Evolutionary conservation across 2,797 vertebrate species (phyloP), one percentile per base, ranked within the genome.

Genomic region (Cirrhinus molitorella): DNA sequence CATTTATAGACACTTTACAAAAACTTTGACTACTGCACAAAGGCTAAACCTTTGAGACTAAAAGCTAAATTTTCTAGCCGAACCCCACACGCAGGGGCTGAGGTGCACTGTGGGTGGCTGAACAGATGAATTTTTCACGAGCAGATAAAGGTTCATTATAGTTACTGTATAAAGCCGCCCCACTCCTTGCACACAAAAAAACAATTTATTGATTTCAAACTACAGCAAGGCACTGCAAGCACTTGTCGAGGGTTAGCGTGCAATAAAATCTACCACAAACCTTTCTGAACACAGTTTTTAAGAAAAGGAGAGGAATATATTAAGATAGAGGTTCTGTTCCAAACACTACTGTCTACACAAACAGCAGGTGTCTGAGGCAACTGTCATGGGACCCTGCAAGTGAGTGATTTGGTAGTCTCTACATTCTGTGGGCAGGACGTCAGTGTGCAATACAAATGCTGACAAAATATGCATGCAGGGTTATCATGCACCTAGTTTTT

Each of bases 121-220:
- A 51, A 49, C 25, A 72, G 25, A 72, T 72, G 0, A 0, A 51
- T 73, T 73, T 73, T 49, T 31, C 70, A 31, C 17, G 4, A 72
- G 28, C 17, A 72, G 25, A 72, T 51, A 31, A 31, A 72, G 10
- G 25, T 72, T 73, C 71, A 53, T 53, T 53, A 53, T 53, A 21
- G 1, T n/a, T 31, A 28, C 23, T 71, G 23, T 49, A 34, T 72
- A 53, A 53, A 53, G 11, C 17, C 5, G 0, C 47, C 5, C 47
- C 53, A 17, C 71, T 73, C 25, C 28, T 53, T 17, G 34, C 28
- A 73, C 5, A 63, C 25, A 51, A 17, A 72, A 2, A 61, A 34
- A 51, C 21, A 19, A 31, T 51, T 9, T 51, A 51, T 51, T 72
- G 45, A 34, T 73, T 51, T 73, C 47, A n/a, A 45, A 34, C 71